Evolutionary conservation across 2,113 vertebrate genomes (phyloP).

Genomic region (Burhinus bistriatus): DNA sequence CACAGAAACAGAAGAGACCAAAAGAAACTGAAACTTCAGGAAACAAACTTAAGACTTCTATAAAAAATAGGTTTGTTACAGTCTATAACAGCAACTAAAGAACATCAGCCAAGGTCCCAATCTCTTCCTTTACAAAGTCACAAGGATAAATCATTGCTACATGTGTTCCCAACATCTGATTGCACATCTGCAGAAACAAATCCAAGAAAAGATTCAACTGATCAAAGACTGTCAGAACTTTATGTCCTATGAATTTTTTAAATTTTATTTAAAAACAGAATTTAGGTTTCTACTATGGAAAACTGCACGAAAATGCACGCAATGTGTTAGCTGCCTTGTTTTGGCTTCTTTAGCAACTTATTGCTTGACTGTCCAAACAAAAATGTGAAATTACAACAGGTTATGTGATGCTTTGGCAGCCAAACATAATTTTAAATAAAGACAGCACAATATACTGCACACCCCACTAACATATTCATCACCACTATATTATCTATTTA

Average conservation of each 20-base stretch:
- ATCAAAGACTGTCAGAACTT: background rate
- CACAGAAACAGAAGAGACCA: constrained; percentile 18
- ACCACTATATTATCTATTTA: constrained; percentile 54
- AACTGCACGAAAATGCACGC: constrained; percentile 14
- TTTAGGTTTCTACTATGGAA: background rate
- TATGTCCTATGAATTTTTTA: background rate
- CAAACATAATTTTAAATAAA: constrained; percentile 33
- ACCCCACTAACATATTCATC: constrained; percentile 41
- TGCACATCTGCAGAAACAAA: background rate
- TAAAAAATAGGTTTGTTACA: constrained; percentile 35
- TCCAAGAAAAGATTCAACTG: background rate
- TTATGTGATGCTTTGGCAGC: constrained; percentile 24
- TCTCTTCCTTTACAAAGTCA: constrained; percentile 29
- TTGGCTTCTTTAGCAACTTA: constrained; percentile 47
- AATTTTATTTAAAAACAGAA: background rate
- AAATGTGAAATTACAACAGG: constrained; percentile 51
- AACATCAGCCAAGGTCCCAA: constrained; percentile 23
- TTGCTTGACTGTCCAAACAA: constrained; percentile 55
- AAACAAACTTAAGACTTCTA: constrained; percentile 23
- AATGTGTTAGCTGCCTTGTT: constrained; percentile 35
- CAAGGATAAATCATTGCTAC: background rate
- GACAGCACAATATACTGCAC: constrained; percentile 47
- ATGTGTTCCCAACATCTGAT: background rate
- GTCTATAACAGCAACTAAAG: background rate
- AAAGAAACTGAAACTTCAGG: constrained; percentile 25